Evolutionary conservation across 1,140 invertebrate species (phyloP), one percentile per base, ranked within the genome.

Genomic region (Dicyema japonicum): DNA sequence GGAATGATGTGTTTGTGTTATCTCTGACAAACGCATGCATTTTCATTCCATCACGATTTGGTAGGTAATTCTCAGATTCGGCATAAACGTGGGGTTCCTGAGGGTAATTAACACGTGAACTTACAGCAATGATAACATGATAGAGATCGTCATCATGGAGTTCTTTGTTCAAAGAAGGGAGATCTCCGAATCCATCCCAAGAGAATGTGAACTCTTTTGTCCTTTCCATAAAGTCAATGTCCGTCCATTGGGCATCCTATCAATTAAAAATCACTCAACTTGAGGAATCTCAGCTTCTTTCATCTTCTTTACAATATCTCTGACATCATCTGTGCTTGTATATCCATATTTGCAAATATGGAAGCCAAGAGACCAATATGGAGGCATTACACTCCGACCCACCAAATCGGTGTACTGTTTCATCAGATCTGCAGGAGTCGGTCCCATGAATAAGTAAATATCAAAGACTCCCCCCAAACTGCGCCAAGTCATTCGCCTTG

Each of bases 361-460:
- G 47, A 72, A 76, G 9, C 72, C 72, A 1, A 78, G 57, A 1
- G 63, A 54, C 72, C 72, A 78, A 43, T 69, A 74, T 0, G 74
- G 71, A n/a, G 72, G 71, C 53, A 78, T 57, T 37, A 61, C 62
- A 2, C 72, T 67, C 31, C 57, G 54, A 3, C 72, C 70, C 26
- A 76, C 57, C 7, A 72, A 42, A 29, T 60, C 33, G 9, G 39
- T 50, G 2, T 67, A 64, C 43, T 72, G 71, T 43, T 72, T 66
- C 17, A 57, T 44, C 1, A 67, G 49, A n/a, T 72, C 65, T 26
- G 67, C 60, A 0, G 72, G 67, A 5, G 33, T 35, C 4, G 43
- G 42, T 23, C 45, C 47, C 8, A 41, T 21, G 18, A 48, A 43
- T 5, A 50, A 26, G 32, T 40, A 49, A 32, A 50, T 44, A 26